phyloP scores from a whole-genome alignment of 2,797 vertebrate species.

The Myripristis jacobus region DNA sequence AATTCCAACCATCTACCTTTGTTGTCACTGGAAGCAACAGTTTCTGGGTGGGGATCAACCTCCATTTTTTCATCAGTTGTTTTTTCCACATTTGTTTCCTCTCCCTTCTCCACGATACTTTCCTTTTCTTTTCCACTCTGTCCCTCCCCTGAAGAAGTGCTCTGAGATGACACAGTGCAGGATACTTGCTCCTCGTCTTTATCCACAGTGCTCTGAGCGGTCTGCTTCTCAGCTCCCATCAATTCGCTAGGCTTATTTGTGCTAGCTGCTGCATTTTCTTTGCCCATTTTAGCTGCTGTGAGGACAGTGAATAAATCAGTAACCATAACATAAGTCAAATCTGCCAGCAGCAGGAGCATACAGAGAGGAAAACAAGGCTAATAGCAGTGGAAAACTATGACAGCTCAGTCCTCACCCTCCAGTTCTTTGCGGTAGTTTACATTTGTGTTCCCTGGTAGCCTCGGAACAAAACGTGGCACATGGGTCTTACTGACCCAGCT shows the following conservation, averaged over 20 bases:
- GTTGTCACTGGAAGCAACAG: conserved; percentile 56
- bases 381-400: neutral
- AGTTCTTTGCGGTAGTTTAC: conserved; percentile 90
- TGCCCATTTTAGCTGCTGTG: conserved; percentile 69
- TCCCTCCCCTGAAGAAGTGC: conserved; percentile 47
- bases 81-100: conserved; percentile 62
- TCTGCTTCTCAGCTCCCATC: conserved; percentile 72
- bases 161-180: conserved; percentile 60
- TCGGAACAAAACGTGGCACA: conserved; percentile 90
- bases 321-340: neutral
- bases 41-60: conserved; percentile 56
- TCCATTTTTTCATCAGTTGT: conserved; percentile 72
- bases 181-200: conserved; percentile 66
- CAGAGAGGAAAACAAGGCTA: neutral
- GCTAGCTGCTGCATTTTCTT: conserved; percentile 50
- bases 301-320: conserved; percentile 10
- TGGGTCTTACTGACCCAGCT: conserved; percentile 98
- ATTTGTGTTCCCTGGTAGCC: conserved; percentile 97
- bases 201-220: conserved; percentile 49
- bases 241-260: conserved; percentile 80
- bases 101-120: conserved; percentile 53
- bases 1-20: conserved; percentile 73
- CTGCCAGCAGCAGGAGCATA: neutral
- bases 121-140: conserved; percentile 66
- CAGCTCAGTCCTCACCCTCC: conserved; percentile 82